Evolutionary conservation across 2,888 invertebrate genomes (phyloP).

Genomic region (Willowsia nigromaculata): DNA sequence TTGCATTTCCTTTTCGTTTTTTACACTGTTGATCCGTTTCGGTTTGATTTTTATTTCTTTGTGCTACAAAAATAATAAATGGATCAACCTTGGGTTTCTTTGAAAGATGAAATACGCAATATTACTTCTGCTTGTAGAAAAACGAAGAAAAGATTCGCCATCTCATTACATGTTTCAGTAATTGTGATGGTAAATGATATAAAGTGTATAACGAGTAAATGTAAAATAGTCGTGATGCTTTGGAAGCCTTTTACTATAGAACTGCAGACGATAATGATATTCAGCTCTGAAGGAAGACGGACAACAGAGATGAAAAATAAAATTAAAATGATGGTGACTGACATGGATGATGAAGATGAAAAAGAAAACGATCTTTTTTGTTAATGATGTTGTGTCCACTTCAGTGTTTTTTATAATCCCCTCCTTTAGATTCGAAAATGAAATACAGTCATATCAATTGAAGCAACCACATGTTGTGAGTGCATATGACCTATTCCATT

Average conservation of each 20-base stretch:
- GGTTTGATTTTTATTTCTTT: constrained; percentile 59
- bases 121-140: background rate
- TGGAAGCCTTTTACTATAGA: background rate
- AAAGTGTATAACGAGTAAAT: background rate
- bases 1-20: constrained; percentile 61
- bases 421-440: background rate
- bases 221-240: background rate
- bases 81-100: constrained; percentile 66
- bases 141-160: background rate
- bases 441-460: background rate
- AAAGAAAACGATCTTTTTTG: constrained; percentile 20
- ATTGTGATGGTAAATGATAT: constrained; percentile 1
- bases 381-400: background rate
- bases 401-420: background rate
- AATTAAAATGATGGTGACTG: constrained; percentile 56
- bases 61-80: constrained; percentile 50
- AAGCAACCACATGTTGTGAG: background rate
- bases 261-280: constrained; percentile 44
- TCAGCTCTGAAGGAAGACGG: background rate
- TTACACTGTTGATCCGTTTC: constrained; percentile 62
- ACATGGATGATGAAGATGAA: constrained; percentile 42
- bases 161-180: background rate
- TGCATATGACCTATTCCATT: background rate
- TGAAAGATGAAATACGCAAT: background rate
- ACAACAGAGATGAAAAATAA: constrained; percentile 16